Base-by-base conservation (phyloP, 2,113 vertebrate genomes). In the Scartelaos histophorus region DNA sequence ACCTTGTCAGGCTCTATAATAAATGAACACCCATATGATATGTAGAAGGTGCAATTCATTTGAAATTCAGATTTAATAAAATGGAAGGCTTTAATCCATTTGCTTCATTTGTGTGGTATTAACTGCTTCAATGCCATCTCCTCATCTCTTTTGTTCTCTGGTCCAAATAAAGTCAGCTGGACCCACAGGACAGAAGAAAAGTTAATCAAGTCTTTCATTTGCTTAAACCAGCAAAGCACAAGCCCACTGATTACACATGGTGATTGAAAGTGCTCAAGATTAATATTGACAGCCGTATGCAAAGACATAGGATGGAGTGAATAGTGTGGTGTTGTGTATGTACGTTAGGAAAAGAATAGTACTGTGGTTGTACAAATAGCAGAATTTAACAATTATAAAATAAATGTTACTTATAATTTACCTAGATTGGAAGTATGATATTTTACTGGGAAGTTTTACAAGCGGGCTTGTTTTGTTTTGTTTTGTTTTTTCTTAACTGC, bases 21-120 rank as follows among this genome's bases (percentile, higher is more conserved):
- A 84, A 92, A 94, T 95, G 94, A 95, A 88, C 92, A 95, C 21
- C 43, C 34, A 11, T 64, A 58, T 95, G 91, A 92, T 87, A 88
- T 93, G 93, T 93, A 93, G 88, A 88, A 86, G 88, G 92, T 90
- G 92, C 94, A 93, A 95, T 95, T 95, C 92, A 97, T 97, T 97
- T 96, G 95, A 97, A 96, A 97, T 97, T 97, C 94, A 97, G 95
- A 97, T 98, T 95, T 96, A 96, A 98, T 82, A 73, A 96, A 96
- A 94, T 94, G 93, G 93, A 93, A 94, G 93, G 93, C 94, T 96
- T 95, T 95, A 97, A 97, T 96, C 94, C 84, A 92, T 95, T 96
- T 69, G 46, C 62, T 72, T 95, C 95, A 96, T 95, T 96, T 96
- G 95, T 95, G 94, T 95, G 93, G 95, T 96, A 94, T 96, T 95